These are phyloP conservation scores for Galeruca laticollis DNA, from an alignment of 2,888 invertebrate species.

Conservation along the genomic window DNA sequence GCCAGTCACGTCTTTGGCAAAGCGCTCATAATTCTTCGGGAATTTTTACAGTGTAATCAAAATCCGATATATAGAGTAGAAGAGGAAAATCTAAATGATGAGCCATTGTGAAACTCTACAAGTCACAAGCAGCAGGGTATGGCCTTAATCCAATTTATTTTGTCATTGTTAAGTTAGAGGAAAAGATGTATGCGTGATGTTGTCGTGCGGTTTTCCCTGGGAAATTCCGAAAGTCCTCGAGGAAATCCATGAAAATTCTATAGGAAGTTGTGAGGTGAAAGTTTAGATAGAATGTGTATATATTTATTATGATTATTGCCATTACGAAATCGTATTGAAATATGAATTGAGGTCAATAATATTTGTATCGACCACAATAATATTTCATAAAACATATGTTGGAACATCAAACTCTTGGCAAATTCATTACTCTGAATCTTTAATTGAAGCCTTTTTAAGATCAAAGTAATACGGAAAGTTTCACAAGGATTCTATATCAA, in stretches of 20 bases:
- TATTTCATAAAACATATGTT: too few relatives aligned
- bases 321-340: slow-evolving; percentile 1
- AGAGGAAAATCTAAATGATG: slow-evolving; percentile 62
- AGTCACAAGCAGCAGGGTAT: slow-evolving; percentile 64
- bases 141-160: slow-evolving; percentile 68
- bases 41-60: slow-evolving; percentile 35
- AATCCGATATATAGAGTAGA: slow-evolving; percentile 43
- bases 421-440: too few relatives aligned
- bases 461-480: too few relatives aligned
- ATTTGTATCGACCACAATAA: too few relatives aligned
- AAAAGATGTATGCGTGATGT: slow-evolving; percentile 41
- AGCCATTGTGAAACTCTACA: slow-evolving; percentile 66
- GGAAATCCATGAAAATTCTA: slow-evolving; percentile 21
- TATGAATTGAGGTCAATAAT: too few relatives aligned
- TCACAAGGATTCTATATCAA: too few relatives aligned
- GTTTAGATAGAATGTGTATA: slow-evolving; percentile 11
- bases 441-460: too few relatives aligned
- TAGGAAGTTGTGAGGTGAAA: neutral
- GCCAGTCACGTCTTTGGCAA: neutral
- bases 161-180: slow-evolving; percentile 66
- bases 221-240: slow-evolving; percentile 28
- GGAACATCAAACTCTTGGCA: too few relatives aligned
- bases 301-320: neutral
- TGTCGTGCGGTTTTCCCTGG: slow-evolving; percentile 45
- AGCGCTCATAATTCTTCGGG: too few relatives aligned